These are phyloP conservation scores for Mycalesis mineus DNA, from an alignment of 2,888 invertebrate genomes.

Conservation along the genomic window DNA sequence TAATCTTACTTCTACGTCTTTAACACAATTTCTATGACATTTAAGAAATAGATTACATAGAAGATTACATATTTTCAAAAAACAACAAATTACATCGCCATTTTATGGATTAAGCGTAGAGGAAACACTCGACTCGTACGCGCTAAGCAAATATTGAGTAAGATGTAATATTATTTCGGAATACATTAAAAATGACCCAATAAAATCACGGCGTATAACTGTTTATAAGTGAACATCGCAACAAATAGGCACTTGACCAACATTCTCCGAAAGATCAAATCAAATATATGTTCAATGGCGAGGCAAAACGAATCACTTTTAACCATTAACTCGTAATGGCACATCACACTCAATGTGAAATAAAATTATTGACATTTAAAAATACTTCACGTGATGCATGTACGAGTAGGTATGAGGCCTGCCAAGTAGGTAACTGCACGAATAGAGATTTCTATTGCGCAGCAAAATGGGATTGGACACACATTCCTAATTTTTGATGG, in stretches of 20 bases:
- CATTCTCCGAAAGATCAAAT: slow-evolving; percentile 32
- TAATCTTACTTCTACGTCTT: no score
- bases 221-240: slow-evolving; percentile 37
- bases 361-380: slow-evolving; percentile 13
- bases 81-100: background rate
- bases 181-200: slow-evolving; percentile 13
- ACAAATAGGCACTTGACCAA: slow-evolving; percentile 42
- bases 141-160: slow-evolving; percentile 1
- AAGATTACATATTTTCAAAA: background rate
- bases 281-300: slow-evolving; percentile 19
- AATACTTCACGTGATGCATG: slow-evolving; percentile 11
- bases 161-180: slow-evolving; percentile 10
- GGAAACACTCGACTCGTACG: background rate
- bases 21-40: slow-evolving; percentile 3
- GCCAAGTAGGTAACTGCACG: slow-evolving; percentile 1
- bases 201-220: slow-evolving; percentile 22
- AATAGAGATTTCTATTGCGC: slow-evolving; percentile 6
- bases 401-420: background rate
- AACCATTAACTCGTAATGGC: slow-evolving; percentile 14
- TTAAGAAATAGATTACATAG: slow-evolving; percentile 1
- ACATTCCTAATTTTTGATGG: slow-evolving; percentile 9
- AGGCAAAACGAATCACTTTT: slow-evolving; percentile 14
- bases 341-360: slow-evolving; percentile 12
- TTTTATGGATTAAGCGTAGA: background rate
- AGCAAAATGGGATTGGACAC: slow-evolving; percentile 10